phyloP scores from a whole-genome alignment of 2,113 vertebrate species.

The Xiphophorus hellerii region DNA sequence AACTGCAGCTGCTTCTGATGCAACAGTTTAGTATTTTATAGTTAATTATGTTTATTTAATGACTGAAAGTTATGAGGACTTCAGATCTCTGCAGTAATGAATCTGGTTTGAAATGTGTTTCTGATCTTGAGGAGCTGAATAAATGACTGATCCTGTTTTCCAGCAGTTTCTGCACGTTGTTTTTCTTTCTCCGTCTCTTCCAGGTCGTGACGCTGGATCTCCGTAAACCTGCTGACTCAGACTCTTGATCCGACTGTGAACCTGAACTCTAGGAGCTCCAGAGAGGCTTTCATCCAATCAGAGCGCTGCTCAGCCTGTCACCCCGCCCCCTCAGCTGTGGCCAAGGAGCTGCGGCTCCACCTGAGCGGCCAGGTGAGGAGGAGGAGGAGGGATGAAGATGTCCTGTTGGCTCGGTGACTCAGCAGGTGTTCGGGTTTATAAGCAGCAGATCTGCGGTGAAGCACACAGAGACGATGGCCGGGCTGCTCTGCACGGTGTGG shows the following conservation, averaged over 20 bases:
- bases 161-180: too few relatives aligned
- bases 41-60: too few relatives aligned
- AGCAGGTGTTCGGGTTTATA: slow-evolving; percentile 57
- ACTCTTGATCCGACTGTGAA: background rate
- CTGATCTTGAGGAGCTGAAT: too few relatives aligned
- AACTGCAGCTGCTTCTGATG: too few relatives aligned
- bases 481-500: slow-evolving; percentile 35
- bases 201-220: background rate
- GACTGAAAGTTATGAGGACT: too few relatives aligned
- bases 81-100: too few relatives aligned
- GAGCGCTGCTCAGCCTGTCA: slow-evolving; percentile 1
- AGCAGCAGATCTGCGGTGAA: background rate
- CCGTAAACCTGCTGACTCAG: background rate
- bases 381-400: slow-evolving; percentile 14
- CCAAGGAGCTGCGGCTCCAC: slow-evolving; percentile 41
- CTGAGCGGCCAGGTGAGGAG: background rate
- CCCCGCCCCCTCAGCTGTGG: background rate
- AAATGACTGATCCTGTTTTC: too few relatives aligned
- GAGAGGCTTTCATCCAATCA: slow-evolving; percentile 42
- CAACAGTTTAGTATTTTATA: too few relatives aligned
- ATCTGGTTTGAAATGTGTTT: too few relatives aligned
- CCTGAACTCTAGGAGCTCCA: background rate
- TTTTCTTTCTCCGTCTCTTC: too few relatives aligned
- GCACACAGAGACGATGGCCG: slow-evolving; percentile 46
- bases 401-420: slow-evolving; percentile 50